phyloP scores from a whole-genome alignment of 1,140 invertebrate species.

The Brevipalpus yothersi region DNA sequence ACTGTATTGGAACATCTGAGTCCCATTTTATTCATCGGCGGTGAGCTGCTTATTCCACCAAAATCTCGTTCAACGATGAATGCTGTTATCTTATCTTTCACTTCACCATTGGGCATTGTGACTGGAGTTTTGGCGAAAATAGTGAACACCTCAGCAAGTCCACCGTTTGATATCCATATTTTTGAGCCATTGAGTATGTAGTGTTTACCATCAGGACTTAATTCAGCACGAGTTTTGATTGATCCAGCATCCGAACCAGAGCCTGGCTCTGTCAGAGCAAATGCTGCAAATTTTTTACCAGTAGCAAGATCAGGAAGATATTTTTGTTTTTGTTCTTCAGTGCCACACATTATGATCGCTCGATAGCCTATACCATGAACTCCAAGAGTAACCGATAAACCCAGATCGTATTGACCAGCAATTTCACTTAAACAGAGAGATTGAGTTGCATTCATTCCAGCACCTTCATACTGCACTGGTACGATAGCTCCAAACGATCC shows the following conservation, averaged over 20 bases:
- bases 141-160: constrained; percentile 66
- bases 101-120: constrained; percentile 26
- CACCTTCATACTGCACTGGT: constrained; percentile 20
- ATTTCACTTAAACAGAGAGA: constrained; percentile 31
- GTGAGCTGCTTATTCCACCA: constrained; percentile 74
- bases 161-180: constrained; percentile 87
- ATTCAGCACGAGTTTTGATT: constrained; percentile 26
- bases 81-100: constrained; percentile 52
- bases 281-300: constrained; percentile 65
- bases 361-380: constrained; percentile 37
- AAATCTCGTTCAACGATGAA: constrained; percentile 91
- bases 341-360: constrained; percentile 78
- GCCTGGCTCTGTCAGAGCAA: constrained; percentile 84
- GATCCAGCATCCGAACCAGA: constrained; percentile 58
- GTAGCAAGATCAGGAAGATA: constrained; percentile 69
- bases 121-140: constrained; percentile 57
- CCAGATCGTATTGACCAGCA: constrained; percentile 29
- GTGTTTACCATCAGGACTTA: constrained; percentile 15
- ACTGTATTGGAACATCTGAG: constrained; percentile 95
- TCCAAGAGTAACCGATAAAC: constrained; percentile 28
- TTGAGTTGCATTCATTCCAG: constrained; percentile 31
- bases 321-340: constrained; percentile 58
- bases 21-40: constrained; percentile 98
- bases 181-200: constrained; percentile 80
- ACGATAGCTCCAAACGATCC: constrained; percentile 33